These are phyloP conservation scores for Desoria tigrina DNA, from an alignment of 2,888 invertebrate species.

Conservation along the genomic window DNA sequence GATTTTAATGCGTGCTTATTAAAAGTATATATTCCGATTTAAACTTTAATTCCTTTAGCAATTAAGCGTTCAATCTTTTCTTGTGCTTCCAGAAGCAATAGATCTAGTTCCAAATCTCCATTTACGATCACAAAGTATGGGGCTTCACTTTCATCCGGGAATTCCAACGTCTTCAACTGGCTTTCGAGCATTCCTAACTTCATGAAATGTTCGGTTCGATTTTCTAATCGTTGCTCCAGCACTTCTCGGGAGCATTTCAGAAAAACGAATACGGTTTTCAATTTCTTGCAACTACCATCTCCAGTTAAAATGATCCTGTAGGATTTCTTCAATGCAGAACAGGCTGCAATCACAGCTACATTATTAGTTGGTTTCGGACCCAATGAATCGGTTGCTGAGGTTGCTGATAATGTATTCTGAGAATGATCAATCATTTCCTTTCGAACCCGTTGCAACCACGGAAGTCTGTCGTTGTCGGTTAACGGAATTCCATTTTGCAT, in stretches of 20 bases:
- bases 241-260: slow-evolving; percentile 34
- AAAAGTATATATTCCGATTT: not conserved
- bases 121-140: slow-evolving; percentile 19
- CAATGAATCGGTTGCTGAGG: too few relatives aligned
- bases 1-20: too few relatives aligned
- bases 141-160: slow-evolving; percentile 16
- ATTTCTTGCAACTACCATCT: not conserved
- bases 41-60: not conserved
- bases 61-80: slow-evolving; percentile 14
- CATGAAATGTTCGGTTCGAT: slow-evolving; percentile 42
- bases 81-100: slow-evolving; percentile 18
- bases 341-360: slow-evolving; percentile 28
- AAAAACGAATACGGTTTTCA: slow-evolving; percentile 28
- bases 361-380: too few relatives aligned
- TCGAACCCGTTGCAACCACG: slow-evolving; percentile 34
- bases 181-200: slow-evolving; percentile 35
- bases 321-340: slow-evolving; percentile 36
- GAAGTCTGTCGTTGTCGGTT: slow-evolving; percentile 39
- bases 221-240: slow-evolving; percentile 27
- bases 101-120: slow-evolving; percentile 23
- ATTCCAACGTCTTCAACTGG: slow-evolving; percentile 37
- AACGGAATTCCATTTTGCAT: slow-evolving; percentile 39
- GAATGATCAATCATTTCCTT: slow-evolving; percentile 21
- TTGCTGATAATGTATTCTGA: not conserved
- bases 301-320: slow-evolving; percentile 38